Evolutionary conservation across 2,888 invertebrate species (phyloP).

Genomic region (Agonopterix subpropinquella): DNA sequence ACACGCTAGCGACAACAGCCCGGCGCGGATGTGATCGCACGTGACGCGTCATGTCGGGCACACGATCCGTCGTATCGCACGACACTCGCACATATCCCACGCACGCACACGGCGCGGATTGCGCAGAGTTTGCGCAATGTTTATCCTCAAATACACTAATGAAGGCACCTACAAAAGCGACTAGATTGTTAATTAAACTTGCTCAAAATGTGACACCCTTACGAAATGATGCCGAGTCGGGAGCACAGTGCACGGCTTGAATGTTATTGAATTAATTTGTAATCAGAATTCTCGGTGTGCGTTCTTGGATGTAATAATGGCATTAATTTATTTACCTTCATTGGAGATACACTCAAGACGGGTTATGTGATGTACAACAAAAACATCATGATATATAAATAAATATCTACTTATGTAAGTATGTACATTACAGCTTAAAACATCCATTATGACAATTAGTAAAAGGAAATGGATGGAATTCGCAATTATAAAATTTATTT

Average conservation of each 20-base stretch:
- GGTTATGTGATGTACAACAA: background rate
- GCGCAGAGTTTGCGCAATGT: constrained; percentile 62
- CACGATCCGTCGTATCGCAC: background rate
- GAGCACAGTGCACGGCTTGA: constrained; percentile 69
- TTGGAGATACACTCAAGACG: constrained; percentile 27
- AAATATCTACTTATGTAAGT: no score
- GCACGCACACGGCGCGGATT: constrained; percentile 41
- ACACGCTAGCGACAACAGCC: constrained; percentile 28
- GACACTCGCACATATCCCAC: constrained; percentile 28
- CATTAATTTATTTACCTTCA: constrained; percentile 43
- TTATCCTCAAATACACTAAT: constrained; percentile 75
- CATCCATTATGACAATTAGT: no score
- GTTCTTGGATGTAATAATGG: constrained; percentile 61
- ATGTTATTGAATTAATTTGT: constrained; percentile 74
- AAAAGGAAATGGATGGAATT: no score
- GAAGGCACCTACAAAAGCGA: constrained; percentile 74
- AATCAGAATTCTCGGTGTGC: constrained; percentile 69
- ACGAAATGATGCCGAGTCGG: constrained; percentile 64
- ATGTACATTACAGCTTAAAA: no score
- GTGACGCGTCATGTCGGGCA: constrained; percentile 24
- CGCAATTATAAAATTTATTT: background rate
- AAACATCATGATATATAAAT: background rate
- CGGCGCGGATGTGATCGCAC: constrained; percentile 29
- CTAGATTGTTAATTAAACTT: constrained; percentile 76
- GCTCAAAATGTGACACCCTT: constrained; percentile 75